Conservation (phyloP, 2,888 invertebrate genomes). For the Pachymerium ferrugineum region DNA sequence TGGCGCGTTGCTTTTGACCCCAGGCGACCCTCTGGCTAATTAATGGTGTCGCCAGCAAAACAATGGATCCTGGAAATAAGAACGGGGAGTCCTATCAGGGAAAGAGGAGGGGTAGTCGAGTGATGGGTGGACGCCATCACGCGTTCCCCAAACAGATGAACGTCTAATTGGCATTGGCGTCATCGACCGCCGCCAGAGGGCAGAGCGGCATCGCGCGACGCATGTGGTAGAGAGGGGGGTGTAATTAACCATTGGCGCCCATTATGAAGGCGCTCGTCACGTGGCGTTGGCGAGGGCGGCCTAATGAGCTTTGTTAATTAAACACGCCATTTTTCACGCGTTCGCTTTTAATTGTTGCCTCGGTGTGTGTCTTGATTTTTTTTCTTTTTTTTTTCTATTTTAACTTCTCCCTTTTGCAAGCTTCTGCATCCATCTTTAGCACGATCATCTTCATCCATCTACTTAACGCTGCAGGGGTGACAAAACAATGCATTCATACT, state of each 20-base stretch:
- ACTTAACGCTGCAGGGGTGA: no score
- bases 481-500: no score
- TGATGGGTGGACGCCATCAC: slow-evolving; percentile 13
- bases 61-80: slow-evolving; percentile 13
- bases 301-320: slow-evolving; percentile 33
- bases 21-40: slow-evolving; percentile 9
- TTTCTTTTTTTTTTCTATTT: not conserved
- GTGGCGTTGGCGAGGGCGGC: not conserved
- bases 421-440: not conserved
- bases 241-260: slow-evolving; percentile 30
- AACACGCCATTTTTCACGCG: slow-evolving; percentile 33
- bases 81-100: not conserved
- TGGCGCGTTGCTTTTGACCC: slow-evolving; percentile 8
- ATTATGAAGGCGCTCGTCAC: slow-evolving; percentile 25
- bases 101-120: not conserved
- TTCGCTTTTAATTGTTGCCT: slow-evolving; percentile 28
- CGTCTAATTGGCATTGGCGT: slow-evolving; percentile 13
- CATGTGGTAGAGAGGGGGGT: not conserved
- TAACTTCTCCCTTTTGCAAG: not conserved
- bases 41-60: slow-evolving; percentile 13
- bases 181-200: slow-evolving; percentile 3
- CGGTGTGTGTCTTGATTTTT: not conserved
- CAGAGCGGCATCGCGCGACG: not conserved
- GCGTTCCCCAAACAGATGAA: slow-evolving; percentile 8
- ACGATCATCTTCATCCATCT: not conserved